These are phyloP conservation scores for Malthinus flaveolus DNA, from an alignment of 2,888 invertebrate species.

Conservation along the genomic window DNA sequence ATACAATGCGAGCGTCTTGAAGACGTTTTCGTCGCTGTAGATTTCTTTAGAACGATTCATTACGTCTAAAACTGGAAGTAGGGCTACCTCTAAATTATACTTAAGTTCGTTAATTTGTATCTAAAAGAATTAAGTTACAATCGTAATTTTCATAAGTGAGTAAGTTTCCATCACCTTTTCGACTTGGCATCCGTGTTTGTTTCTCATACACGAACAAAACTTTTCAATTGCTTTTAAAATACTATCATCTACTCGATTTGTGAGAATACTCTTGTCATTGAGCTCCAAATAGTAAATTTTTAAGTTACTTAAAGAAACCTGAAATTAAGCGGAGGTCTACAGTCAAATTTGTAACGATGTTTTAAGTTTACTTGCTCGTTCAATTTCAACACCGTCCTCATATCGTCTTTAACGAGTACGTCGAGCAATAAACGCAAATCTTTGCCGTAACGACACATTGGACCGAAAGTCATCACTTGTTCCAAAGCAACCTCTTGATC, in stretches of 20 bases:
- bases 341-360: not conserved
- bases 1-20: too few relatives aligned
- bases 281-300: constrained; percentile 82
- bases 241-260: constrained; percentile 62
- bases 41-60: too few relatives aligned
- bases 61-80: constrained; percentile 42
- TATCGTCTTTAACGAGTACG: constrained; percentile 62
- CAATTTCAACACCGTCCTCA: not conserved
- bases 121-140: constrained; percentile 47
- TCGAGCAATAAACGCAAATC: constrained; percentile 79
- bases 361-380: not conserved
- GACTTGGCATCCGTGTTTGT: constrained; percentile 59
- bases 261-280: constrained; percentile 68
- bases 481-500: constrained; percentile 64
- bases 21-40: too few relatives aligned
- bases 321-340: constrained; percentile 34
- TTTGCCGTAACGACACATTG: constrained; percentile 83
- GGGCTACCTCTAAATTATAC: constrained; percentile 65
- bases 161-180: constrained; percentile 56
- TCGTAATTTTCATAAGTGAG: not conserved
- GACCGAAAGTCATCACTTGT: constrained; percentile 78
- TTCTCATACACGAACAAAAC: constrained; percentile 60
- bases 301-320: constrained; percentile 66
- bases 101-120: constrained; percentile 67
- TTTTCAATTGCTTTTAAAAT: constrained; percentile 62